Conservation (phyloP, 2,888 invertebrate genomes). For the Clusia tigrina region DNA sequence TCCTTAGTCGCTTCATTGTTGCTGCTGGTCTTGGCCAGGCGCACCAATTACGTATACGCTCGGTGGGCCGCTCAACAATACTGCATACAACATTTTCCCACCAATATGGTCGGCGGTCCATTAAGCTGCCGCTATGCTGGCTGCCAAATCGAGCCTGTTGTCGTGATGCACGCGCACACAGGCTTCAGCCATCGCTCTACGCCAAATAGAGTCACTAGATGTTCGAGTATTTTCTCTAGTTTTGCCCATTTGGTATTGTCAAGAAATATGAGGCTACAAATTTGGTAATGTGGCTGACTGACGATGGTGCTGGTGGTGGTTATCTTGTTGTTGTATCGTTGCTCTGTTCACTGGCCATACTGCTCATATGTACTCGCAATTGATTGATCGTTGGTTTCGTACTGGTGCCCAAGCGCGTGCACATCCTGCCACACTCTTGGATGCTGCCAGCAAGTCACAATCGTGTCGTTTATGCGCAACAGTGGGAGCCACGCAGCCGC, state of each 20-base stretch:
- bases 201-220: no score
- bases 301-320: not conserved
- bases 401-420: not conserved
- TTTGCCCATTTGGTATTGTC: slow-evolving; percentile 15
- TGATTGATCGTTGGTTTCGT: not conserved
- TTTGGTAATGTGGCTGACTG: slow-evolving; percentile 19
- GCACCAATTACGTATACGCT: slow-evolving; percentile 19
- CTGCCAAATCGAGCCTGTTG: not conserved
- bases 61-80: not conserved
- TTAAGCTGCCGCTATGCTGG: slow-evolving; percentile 13
- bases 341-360: not conserved
- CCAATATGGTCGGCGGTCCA: slow-evolving; percentile 17
- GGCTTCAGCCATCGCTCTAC: no score
- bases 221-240: no score
- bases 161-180: not conserved
- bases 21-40: no score
- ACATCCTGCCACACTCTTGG: not conserved
- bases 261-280: slow-evolving; percentile 23
- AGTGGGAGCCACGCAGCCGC: not conserved
- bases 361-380: not conserved
- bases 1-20: not conserved
- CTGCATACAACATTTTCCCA: not conserved
- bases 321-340: no score
- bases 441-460: not conserved
- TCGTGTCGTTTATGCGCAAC: not conserved